phyloP scores from a whole-genome alignment of 2,888 invertebrate genomes.

The Nephrotoma appendiculata region DNA sequence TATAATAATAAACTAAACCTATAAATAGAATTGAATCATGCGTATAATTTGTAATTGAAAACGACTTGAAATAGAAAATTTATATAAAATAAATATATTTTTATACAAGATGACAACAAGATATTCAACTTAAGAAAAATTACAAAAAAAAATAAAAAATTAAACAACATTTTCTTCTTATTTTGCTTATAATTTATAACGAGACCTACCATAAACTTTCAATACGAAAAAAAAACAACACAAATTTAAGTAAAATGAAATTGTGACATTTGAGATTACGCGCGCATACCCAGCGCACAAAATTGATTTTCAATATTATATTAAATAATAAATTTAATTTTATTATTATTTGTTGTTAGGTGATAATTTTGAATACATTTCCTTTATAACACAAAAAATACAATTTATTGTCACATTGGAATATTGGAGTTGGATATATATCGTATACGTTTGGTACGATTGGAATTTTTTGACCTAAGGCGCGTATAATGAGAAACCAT shows the following conservation, averaged over 20 bases:
- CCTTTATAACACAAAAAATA: background rate
- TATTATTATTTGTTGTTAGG: background rate
- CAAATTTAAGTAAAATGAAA: background rate
- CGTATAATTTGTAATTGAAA: constrained; percentile 4
- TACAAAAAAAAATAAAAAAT: background rate
- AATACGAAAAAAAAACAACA: background rate
- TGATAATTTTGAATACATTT: background rate
- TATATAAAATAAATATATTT: background rate
- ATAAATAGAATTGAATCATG: constrained; percentile 4
- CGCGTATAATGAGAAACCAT: background rate
- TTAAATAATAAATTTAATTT: background rate
- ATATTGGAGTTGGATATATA: background rate
- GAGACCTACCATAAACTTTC: background rate
- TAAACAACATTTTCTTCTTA: background rate
- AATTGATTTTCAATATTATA: background rate
- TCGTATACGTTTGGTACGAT: background rate
- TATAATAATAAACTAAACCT: background rate
- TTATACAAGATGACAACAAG: background rate
- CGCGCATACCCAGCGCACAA: background rate
- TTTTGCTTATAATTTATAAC: background rate
- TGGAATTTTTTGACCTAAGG: background rate
- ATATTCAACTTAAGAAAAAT: background rate
- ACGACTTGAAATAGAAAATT: background rate
- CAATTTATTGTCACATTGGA: background rate
- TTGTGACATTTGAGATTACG: background rate